Conservation (phyloP, 2,888 invertebrate species). For the Tenthredo notha region DNA sequence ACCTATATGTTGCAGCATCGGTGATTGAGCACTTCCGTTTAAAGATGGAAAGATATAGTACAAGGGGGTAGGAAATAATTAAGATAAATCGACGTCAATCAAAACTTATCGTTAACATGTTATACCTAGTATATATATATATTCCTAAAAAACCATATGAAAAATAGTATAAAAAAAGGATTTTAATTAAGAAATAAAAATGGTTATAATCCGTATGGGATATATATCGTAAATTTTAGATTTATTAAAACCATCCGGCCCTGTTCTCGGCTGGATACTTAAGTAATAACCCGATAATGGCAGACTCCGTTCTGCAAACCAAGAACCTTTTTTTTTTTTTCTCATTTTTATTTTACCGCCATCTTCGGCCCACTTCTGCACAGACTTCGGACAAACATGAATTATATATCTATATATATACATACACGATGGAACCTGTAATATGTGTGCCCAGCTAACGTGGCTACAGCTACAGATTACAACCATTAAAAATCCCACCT, state of each 20-base stretch:
- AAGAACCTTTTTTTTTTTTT: slow-evolving; percentile 59
- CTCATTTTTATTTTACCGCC: neutral
- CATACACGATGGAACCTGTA: neutral
- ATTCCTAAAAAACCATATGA: no score
- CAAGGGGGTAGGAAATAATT: slow-evolving; percentile 18
- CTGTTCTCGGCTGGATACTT: slow-evolving; percentile 71
- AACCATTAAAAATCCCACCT: slow-evolving; percentile 41
- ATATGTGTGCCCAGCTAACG: slow-evolving; percentile 23
- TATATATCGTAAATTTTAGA: neutral
- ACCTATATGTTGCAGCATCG: neutral
- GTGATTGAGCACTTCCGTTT: slow-evolving; percentile 44
- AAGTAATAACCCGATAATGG: slow-evolving; percentile 75
- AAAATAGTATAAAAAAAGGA: no score
- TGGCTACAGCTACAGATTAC: slow-evolving; percentile 8
- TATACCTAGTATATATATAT: neutral
- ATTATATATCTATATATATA: neutral
- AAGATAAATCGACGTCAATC: slow-evolving; percentile 29
- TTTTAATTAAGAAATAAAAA: neutral
- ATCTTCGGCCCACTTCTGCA: slow-evolving; percentile 28
- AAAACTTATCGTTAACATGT: neutral
- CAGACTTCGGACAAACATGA: slow-evolving; percentile 24
- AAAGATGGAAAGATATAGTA: neutral
- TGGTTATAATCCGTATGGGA: neutral
- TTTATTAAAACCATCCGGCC: slow-evolving; percentile 53
- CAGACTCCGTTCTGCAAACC: slow-evolving; percentile 66